phyloP scores from a whole-genome alignment of 2,888 invertebrate genomes.

The Leptinotarsa haldemani region DNA sequence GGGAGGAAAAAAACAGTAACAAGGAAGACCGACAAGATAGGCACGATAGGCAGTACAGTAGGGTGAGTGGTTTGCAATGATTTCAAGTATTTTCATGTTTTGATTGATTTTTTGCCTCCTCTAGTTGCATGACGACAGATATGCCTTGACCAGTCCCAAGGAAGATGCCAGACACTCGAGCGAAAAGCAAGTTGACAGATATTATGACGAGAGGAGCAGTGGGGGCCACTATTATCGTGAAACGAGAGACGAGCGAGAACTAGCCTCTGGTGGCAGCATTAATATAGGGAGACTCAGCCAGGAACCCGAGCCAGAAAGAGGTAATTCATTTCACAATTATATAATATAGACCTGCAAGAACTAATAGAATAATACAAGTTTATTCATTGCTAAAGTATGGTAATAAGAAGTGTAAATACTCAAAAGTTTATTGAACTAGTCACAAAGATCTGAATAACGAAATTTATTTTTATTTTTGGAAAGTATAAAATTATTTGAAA shows the following conservation, averaged over 20 bases:
- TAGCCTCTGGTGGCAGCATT: conserved; percentile 68
- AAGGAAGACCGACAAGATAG: conserved; percentile 49
- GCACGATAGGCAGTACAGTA: conserved; percentile 60
- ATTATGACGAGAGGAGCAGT: conserved; percentile 63
- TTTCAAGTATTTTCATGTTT: conserved; percentile 5
- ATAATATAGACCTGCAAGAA: too few species aligned
- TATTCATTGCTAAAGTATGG: too few species aligned
- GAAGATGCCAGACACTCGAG: conserved; percentile 66
- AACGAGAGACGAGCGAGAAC: conserved; percentile 67
- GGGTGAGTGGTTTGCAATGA: conserved; percentile 56
- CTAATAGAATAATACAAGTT: too few species aligned
- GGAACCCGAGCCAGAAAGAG: conserved; percentile 74
- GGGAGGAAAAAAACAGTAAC: conserved; percentile 62
- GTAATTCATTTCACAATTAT: conserved; percentile 58
- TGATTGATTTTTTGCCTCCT: conserved; percentile 20
- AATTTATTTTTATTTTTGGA: too few species aligned
- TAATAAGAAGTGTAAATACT: too few species aligned
- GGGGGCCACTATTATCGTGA: conserved; percentile 61
- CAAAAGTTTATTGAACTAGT: too few species aligned
- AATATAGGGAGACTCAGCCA: conserved; percentile 68
- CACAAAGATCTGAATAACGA: too few species aligned
- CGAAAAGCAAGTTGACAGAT: conserved; percentile 67
- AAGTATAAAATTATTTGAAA: too few species aligned
- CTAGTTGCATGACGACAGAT: conserved; percentile 67
- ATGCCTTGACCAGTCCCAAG: conserved; percentile 63